Percentiles rank a stretch among this genome's conserved stretches.
These are phyloP conservation scores for Sebastes jordani DNA, from an alignment of 2,797 vertebrate genomes.

Conservation along the genomic window DNA sequence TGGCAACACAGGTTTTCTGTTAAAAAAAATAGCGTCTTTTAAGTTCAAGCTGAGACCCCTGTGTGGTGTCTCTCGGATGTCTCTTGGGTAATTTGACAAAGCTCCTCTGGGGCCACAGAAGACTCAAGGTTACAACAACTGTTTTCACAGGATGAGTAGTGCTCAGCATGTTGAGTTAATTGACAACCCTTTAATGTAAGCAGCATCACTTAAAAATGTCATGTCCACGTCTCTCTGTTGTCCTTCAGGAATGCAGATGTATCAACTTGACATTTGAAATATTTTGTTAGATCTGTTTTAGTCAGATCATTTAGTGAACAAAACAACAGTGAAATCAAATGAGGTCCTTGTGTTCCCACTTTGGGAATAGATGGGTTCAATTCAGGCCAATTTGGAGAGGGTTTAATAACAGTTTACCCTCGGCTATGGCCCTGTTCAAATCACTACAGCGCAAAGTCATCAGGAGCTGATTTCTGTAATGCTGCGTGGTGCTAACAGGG, in stretches of 20 bases:
- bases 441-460: not conserved
- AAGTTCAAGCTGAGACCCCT: not conserved
- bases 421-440: not conserved
- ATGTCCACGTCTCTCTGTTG: not conserved
- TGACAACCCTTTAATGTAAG: not conserved
- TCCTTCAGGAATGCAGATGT: not conserved
- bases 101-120: too few relatives aligned
- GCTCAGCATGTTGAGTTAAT: fast-evolving
- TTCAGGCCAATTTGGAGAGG: slow-evolving; percentile 18
- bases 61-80: fast-evolving
- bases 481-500: not conserved
- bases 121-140: too few relatives aligned
- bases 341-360: not conserved
- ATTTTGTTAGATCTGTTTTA: not conserved
- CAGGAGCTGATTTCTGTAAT: slow-evolving; percentile 5
- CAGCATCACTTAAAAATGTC: not conserved
- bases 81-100: fast-evolving
- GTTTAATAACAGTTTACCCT: slow-evolving; percentile 12
- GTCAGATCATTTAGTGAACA: not conserved
- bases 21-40: not conserved
- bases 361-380: not conserved
- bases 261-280: not conserved
- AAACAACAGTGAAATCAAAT: not conserved
- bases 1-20: not conserved
- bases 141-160: not conserved